A percentile compares a stretch with the other conserved stretches of the same genome.
phyloP scores from a whole-genome alignment of 1,140 invertebrate species.

The Drosophila lini region DNA sequence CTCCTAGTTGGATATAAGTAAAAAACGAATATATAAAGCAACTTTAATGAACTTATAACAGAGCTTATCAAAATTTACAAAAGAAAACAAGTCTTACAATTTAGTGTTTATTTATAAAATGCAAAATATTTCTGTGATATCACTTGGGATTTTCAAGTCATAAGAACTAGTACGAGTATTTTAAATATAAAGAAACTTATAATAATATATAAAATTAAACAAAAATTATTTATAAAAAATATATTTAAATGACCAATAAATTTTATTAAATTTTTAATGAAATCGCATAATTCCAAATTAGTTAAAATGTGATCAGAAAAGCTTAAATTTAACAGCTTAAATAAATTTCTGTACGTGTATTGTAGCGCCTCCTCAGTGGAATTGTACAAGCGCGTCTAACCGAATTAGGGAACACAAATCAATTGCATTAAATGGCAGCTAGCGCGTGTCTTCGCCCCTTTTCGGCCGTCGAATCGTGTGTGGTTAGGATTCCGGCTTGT shows the following conservation, averaged over 20 bases:
- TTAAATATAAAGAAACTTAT: too few species aligned
- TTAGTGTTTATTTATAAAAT: too few species aligned
- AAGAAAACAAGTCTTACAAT: too few species aligned
- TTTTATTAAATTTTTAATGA: too few species aligned
- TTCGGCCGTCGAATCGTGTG: slow-evolving; percentile 13
- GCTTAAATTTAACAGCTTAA: not conserved
- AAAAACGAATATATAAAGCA: not conserved
- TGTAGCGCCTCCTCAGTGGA: slow-evolving; percentile 19
- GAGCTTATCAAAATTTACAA: too few species aligned
- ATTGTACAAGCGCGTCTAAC: slow-evolving; percentile 60
- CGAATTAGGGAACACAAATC: slow-evolving; percentile 76
- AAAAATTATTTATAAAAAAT: too few species aligned
- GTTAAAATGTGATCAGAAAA: not conserved
- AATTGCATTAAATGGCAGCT: slow-evolving; percentile 76
- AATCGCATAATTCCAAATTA: too few species aligned
- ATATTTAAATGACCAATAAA: too few species aligned
- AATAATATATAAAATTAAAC: too few species aligned
- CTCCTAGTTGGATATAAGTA: not conserved
- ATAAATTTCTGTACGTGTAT: slow-evolving; percentile 4
- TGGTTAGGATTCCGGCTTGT: slow-evolving; percentile 17
- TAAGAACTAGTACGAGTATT: too few species aligned
- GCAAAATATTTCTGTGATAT: too few species aligned
- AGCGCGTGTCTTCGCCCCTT: slow-evolving; percentile 56
- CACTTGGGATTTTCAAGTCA: too few species aligned
- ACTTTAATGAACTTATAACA: not conserved